Base-by-base conservation (phyloP, 2,888 invertebrate species). In the Empis livida region DNA sequence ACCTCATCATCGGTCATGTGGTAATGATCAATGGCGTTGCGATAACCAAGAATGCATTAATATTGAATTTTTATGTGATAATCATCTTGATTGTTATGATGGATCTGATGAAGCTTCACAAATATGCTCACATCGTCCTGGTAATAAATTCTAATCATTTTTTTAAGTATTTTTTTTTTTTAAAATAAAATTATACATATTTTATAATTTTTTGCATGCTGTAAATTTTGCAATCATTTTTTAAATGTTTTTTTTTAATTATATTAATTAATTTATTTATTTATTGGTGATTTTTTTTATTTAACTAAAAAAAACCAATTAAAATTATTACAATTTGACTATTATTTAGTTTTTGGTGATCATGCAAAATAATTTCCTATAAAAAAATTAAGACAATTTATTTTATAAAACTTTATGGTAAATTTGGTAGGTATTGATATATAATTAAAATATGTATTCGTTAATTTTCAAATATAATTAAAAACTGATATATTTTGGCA, bases 11-110 rank as follows among this genome's bases (percentile, higher is more conserved):
- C 46, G 47, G 42, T 44, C 49, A 48, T 67, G 67, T 53, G 56
- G 47, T 40, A 10, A 48, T 31, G 47, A 73, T 57, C 71, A 70
- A 52, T 82, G 79, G 75, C 73, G 72, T 61, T 84, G 84, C 68
- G 71, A 72, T 59, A 77, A 76, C 65, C 76, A 75, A 60, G 65
- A 73, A 63, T 82, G 81, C 68, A 77, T 82, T 55, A 71, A 74
- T 55, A 63, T 61, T 57, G 67, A 67, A 51, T 72, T 72, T 61
- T 64, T 71, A 55, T 82, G 84, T 66, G 72, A 84, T 67, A 64
- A 67, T 27, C 52, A 58, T 10, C 50, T 48, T 15, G 78, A 84
- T 65, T 84, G 83, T 65, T 50, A 55, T 10, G 82, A 82, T 60
- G 68, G 68, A 44, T 73, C 74, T 30, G 81, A 82, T 60, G 81